Evolutionary conservation across 2,888 invertebrate genomes (phyloP).

Genomic region (Aphrophora alni): DNA sequence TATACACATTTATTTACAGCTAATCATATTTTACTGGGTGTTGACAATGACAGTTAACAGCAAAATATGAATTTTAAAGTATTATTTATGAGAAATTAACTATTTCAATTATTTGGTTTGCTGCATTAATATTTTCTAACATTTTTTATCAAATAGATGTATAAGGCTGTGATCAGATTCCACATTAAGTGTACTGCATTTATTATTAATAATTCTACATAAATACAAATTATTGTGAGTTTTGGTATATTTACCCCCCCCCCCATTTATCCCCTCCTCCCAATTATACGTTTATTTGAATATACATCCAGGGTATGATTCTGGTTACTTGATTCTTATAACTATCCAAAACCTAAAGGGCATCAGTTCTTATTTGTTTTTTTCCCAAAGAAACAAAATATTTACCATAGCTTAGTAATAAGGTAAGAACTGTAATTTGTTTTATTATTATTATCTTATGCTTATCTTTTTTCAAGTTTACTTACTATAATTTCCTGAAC

Average conservation of each 20-base stretch:
- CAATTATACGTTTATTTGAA: too few species aligned
- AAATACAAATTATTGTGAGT: too few species aligned
- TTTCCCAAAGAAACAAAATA: too few species aligned
- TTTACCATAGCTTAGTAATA: too few species aligned
- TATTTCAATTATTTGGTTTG: not conserved
- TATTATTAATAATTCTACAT: not conserved
- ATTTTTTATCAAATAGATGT: not conserved
- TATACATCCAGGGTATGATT: too few species aligned
- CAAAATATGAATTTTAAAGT: not conserved
- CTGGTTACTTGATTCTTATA: not conserved
- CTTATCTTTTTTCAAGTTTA: too few species aligned
- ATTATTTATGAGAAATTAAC: not conserved
- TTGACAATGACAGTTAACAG: not conserved
- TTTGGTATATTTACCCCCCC: too few species aligned
- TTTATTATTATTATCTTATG: too few species aligned
- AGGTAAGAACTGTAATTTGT: too few species aligned
- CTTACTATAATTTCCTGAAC: too few species aligned
- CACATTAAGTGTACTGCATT: not conserved
- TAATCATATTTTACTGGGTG: not conserved
- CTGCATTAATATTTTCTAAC: not conserved
- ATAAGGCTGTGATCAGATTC: not conserved
- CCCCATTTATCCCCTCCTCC: too few species aligned
- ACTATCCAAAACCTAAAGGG: not conserved
- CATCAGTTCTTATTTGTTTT: not conserved
- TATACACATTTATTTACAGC: not conserved